Conservation (phyloP, 2,113 vertebrate genomes). For the Capreolus pygargus region DNA sequence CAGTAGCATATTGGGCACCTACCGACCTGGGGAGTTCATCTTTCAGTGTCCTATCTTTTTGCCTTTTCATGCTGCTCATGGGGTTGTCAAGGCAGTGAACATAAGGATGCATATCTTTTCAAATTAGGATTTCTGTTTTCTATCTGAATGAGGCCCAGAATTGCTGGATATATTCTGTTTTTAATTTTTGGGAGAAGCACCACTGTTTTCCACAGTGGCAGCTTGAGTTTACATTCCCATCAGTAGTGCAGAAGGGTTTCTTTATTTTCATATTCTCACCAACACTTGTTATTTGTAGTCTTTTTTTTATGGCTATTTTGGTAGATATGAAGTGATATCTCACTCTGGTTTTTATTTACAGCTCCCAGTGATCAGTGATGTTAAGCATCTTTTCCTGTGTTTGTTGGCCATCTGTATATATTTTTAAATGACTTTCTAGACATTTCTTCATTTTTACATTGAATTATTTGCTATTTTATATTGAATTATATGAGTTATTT, state of each 20-base stretch:
- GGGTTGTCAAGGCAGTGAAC: not conserved
- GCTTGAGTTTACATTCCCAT: not conserved
- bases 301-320: not conserved
- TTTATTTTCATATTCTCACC: not conserved
- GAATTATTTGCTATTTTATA: not conserved
- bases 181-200: not conserved
- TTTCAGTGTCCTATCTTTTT: too few species aligned
- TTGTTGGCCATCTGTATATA: not conserved
- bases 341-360: not conserved
- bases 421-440: not conserved
- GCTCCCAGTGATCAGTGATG: too few species aligned
- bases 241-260: not conserved
- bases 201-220: not conserved
- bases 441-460: not conserved
- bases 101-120: not conserved
- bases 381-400: not conserved
- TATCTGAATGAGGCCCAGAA: not conserved
- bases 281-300: not conserved
- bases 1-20: too few species aligned
- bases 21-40: too few species aligned
- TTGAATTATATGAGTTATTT: not conserved
- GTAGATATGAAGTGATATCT: not conserved
- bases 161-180: not conserved
- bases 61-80: too few species aligned
- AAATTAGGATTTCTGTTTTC: not conserved